A percentile compares a stretch with the other conserved stretches of the same genome.
phyloP scores from a whole-genome alignment of 1,140 invertebrate species.

The Scaptodrosophila lebanonensis region DNA sequence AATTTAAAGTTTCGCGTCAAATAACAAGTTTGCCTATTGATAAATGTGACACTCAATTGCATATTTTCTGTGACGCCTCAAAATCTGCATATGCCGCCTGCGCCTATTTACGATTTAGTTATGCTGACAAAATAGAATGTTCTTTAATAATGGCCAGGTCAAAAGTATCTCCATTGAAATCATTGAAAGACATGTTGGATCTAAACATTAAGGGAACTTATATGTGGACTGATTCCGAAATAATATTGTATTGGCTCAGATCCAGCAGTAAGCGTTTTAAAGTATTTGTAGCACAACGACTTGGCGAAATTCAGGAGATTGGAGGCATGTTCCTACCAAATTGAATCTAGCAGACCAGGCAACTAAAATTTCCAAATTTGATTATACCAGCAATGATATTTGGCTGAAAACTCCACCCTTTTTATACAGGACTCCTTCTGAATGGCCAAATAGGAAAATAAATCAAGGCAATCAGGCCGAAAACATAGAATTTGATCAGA shows the following conservation, averaged over 20 bases:
- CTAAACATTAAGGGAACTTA: neutral
- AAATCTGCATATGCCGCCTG: conserved; percentile 18
- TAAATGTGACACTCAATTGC: conserved; percentile 7
- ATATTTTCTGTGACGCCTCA: conserved; percentile 13
- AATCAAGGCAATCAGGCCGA: neutral
- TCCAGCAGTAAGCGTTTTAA: conserved; percentile 17
- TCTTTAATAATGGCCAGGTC: conserved; percentile 8
- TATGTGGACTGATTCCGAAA: conserved; percentile 8
- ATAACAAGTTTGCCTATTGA: no score
- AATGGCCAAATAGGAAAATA: conserved; percentile 1
- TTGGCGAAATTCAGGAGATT: conserved; percentile 52
- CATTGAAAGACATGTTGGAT: neutral
- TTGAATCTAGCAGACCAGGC: conserved; percentile 52
- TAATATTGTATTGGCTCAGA: conserved; percentile 9
- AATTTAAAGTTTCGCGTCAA: no score
- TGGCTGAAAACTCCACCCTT: conserved; percentile 13
- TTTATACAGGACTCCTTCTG: neutral
- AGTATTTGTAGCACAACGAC: conserved; percentile 40
- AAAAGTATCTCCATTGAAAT: conserved; percentile 6
- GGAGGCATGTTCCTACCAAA: conserved; percentile 43
- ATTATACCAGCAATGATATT: conserved; percentile 4
- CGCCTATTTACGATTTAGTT: conserved; percentile 9
- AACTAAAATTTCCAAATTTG: conserved; percentile 35
- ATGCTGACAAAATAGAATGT: neutral
- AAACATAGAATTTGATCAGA: neutral